Evolutionary conservation across 2,888 invertebrate species (phyloP).

Genomic region (Hypomecis atomaria): DNA sequence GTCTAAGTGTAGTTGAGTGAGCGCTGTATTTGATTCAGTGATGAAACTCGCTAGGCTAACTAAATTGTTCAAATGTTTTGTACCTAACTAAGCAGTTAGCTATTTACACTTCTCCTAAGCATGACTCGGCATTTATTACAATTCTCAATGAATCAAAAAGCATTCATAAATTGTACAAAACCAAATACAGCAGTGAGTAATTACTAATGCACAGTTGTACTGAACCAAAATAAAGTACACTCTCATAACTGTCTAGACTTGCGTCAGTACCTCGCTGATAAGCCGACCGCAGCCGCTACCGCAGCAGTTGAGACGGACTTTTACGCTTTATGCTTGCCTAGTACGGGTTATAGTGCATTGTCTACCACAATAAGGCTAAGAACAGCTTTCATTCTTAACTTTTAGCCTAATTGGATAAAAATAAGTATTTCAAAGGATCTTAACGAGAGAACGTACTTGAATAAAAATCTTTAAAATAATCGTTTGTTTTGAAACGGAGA

Average conservation of each 20-base stretch:
- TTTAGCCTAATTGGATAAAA: conserved; percentile 29
- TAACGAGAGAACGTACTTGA: conserved; percentile 2
- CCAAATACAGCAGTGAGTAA: background rate
- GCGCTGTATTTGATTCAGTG: too few relatives aligned
- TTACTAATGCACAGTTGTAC: conserved; percentile 4
- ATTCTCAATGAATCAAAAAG: too few relatives aligned
- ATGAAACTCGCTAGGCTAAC: too few relatives aligned
- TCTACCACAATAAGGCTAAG: conserved; percentile 29
- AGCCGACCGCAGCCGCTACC: conserved; percentile 5
- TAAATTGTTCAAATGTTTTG: too few relatives aligned
- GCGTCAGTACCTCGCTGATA: background rate
- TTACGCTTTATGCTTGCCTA: conserved; percentile 18
- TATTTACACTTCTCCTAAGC: too few relatives aligned
- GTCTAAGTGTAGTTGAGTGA: too few relatives aligned
- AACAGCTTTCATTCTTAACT: conserved; percentile 24
- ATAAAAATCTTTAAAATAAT: background rate
- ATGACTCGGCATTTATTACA: too few relatives aligned
- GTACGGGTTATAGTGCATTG: conserved; percentile 39
- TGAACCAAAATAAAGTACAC: background rate
- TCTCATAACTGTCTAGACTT: background rate
- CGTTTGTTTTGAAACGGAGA: background rate
- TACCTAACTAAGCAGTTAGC: too few relatives aligned
- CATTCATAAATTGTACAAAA: background rate
- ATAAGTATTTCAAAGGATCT: conserved; percentile 2
- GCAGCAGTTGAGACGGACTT: background rate